Evolutionary conservation across 2,888 invertebrate species (phyloP).

Genomic region (Aspidiotus destructor): DNA sequence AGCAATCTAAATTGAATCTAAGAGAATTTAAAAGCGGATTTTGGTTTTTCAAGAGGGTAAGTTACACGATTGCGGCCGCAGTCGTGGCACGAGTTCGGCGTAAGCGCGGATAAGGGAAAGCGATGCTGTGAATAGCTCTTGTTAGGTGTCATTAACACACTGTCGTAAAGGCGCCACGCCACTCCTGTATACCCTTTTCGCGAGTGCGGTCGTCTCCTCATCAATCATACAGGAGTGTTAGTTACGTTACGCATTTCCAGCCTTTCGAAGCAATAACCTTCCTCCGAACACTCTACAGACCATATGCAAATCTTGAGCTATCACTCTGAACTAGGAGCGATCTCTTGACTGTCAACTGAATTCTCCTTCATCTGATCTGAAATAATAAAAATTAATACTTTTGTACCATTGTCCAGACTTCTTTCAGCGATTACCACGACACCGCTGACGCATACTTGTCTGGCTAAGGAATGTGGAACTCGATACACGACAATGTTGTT

Average conservation of each 20-base stretch:
- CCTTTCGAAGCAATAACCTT: background rate
- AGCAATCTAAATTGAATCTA: constrained; percentile 31
- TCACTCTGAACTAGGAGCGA: no score
- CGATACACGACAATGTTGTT: no score
- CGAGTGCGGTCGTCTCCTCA: constrained; percentile 25
- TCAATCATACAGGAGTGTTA: constrained; percentile 33
- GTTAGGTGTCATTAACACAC: constrained; percentile 36
- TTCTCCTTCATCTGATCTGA: no score
- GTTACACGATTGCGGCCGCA: constrained; percentile 18
- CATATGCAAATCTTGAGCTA: no score
- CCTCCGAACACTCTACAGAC: no score
- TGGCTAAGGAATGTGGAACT: no score
- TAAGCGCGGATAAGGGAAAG: constrained; percentile 30
- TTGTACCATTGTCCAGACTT: no score
- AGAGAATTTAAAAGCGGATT: constrained; percentile 32
- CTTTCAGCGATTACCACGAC: no score
- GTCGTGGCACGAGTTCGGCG: constrained; percentile 19
- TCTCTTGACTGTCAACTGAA: no score
- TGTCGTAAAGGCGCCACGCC: background rate
- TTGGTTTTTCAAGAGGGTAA: constrained; percentile 17
- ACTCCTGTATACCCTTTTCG: constrained; percentile 5
- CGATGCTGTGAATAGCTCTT: constrained; percentile 35
- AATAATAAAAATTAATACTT: no score
- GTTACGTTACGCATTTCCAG: constrained; percentile 25
- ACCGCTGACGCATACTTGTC: no score